phyloP scores from a whole-genome alignment of 2,888 invertebrate genomes.

The Peribatodes rhomboidaria region DNA sequence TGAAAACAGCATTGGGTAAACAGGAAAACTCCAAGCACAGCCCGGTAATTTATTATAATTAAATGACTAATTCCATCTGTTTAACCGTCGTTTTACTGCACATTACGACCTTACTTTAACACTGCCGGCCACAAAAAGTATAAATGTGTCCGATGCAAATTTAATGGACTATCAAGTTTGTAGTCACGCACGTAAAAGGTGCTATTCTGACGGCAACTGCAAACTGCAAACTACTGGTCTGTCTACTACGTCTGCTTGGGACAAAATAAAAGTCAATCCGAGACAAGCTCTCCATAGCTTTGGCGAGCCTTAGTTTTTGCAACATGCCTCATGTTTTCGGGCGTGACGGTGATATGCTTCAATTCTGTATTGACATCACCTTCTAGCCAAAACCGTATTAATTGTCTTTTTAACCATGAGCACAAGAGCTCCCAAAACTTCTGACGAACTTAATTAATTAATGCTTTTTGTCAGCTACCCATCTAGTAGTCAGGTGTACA shows the following conservation, averaged over 20 bases:
- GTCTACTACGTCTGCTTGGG: neutral
- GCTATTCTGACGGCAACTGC: conserved; percentile 53
- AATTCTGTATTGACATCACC: too few species aligned
- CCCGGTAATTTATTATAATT: conserved; percentile 30
- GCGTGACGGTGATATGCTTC: too few species aligned
- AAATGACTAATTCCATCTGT: conserved; percentile 38
- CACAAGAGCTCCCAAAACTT: too few species aligned
- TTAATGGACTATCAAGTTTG: conserved; percentile 67
- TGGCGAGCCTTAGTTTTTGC: too few species aligned
- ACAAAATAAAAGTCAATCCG: too few species aligned
- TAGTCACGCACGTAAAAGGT: conserved; percentile 59
- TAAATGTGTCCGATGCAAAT: conserved; percentile 65
- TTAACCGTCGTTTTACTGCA: conserved; percentile 47
- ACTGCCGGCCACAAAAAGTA: conserved; percentile 55
- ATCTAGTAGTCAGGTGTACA: too few species aligned
- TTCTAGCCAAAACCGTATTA: too few species aligned
- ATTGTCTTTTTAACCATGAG: too few species aligned
- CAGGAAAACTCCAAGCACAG: conserved; percentile 3
- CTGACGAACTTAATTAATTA: too few species aligned
- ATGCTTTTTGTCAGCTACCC: too few species aligned
- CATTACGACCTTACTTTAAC: conserved; percentile 48
- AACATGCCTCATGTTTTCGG: too few species aligned
- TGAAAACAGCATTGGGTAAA: neutral
- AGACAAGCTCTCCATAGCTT: too few species aligned
- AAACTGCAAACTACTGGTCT: neutral